These are phyloP conservation scores for Alviniconcha marisindica DNA, from an alignment of 1,140 invertebrate genomes.

Conservation along the genomic window DNA sequence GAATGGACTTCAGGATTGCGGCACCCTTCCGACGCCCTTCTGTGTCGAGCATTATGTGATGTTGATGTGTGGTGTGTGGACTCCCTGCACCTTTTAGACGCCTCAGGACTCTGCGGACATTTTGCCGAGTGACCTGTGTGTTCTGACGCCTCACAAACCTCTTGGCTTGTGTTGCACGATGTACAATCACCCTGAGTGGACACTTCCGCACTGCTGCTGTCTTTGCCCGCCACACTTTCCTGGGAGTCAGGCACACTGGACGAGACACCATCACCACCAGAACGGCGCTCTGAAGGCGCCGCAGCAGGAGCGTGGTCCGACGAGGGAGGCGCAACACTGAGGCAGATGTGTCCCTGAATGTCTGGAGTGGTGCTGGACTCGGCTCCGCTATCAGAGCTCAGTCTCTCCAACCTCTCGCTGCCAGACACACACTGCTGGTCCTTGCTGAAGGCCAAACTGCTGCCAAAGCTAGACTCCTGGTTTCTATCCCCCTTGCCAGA, in stretches of 20 bases:
- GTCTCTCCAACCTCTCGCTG: not conserved
- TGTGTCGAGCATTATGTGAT: not conserved
- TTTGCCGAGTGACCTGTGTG: not conserved
- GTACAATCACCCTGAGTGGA: not conserved
- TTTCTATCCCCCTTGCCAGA: too few species aligned
- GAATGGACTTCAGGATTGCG: not conserved
- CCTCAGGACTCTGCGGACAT: too few species aligned
- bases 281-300: not conserved
- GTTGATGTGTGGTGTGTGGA: too few species aligned
- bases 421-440: not conserved
- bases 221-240: too few species aligned
- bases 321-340: too few species aligned
- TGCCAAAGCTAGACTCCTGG: not conserved
- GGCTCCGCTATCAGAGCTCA: slow-evolving; percentile 28
- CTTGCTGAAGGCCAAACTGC: not conserved
- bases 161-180: not conserved
- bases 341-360: not conserved
- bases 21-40: not conserved
- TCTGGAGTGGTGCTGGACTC: not conserved
- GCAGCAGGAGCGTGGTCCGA: not conserved
- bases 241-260: not conserved
- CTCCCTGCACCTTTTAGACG: too few species aligned
- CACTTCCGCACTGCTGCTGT: not conserved
- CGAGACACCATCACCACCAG: not conserved
- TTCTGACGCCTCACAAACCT: not conserved